These are phyloP conservation scores for Rhopilema esculentum DNA, from an alignment of 30 jellyfish, hydroid and myxozoan genomes.

Conservation along the genomic window DNA sequence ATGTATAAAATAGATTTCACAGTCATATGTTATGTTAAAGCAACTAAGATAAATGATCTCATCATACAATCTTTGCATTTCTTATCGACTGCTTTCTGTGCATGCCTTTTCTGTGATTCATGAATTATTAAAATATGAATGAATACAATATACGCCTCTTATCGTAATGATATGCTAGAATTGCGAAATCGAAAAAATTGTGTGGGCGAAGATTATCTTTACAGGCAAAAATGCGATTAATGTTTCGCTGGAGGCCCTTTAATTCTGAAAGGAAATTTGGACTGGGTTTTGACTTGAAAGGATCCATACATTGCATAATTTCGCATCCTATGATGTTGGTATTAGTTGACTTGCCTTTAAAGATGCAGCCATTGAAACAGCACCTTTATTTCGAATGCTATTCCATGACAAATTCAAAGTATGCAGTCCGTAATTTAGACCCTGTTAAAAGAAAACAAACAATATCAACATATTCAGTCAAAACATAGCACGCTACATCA, in stretches of 20 bases:
- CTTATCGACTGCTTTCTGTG: neutral
- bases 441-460: constrained; percentile 33
- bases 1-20: neutral
- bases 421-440: constrained; percentile 52
- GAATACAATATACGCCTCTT: neutral
- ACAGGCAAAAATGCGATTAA: neutral
- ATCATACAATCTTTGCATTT: neutral
- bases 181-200: neutral
- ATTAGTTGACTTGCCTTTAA: constrained; percentile 32
- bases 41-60: neutral
- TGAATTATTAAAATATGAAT: too few species aligned
- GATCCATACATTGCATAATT: too few species aligned
- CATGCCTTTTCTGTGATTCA: neutral
- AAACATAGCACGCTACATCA: too few species aligned
- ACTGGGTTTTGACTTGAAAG: too few species aligned
- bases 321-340: too few species aligned
- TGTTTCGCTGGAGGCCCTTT: too few species aligned
- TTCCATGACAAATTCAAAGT: constrained; percentile 67
- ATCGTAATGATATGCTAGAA: neutral
- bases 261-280: too few species aligned
- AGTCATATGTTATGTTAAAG: neutral
- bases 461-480: neutral
- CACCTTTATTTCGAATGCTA: constrained; percentile 78
- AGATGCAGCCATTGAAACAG: constrained; percentile 85
- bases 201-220: neutral